These are phyloP conservation scores for Aeoliscus strigatus DNA, from an alignment of 2,797 vertebrate genomes.

Conservation along the genomic window DNA sequence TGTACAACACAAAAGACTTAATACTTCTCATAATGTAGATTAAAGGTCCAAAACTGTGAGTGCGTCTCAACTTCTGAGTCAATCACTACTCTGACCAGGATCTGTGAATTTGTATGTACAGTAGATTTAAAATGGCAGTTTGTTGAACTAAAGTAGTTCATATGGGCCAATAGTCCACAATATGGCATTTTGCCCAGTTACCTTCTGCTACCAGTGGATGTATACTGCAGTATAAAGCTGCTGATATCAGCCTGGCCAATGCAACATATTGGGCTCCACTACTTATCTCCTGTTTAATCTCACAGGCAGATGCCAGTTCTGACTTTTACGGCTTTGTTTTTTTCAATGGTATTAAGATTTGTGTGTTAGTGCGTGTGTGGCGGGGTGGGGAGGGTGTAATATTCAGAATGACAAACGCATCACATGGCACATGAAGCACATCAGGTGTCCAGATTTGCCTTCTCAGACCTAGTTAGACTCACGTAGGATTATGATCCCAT, in stretches of 20 bases:
- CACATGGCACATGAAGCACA: constrained; percentile 26
- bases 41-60: too few species aligned
- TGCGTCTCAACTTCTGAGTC: too few species aligned
- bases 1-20: too few species aligned
- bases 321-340: constrained; percentile 32
- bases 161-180: too few species aligned
- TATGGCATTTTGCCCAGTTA: background rate
- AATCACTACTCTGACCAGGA: too few species aligned
- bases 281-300: constrained; percentile 39
- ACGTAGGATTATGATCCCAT: too few species aligned
- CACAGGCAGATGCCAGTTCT: constrained; percentile 41
- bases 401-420: constrained; percentile 19
- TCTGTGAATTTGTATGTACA: too few species aligned
- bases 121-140: too few species aligned
- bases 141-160: too few species aligned
- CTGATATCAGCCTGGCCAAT: constrained; percentile 4
- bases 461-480: constrained; percentile 7
- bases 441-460: constrained; percentile 18
- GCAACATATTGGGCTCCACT: constrained; percentile 15
- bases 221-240: constrained; percentile 1
- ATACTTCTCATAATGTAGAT: too few species aligned
- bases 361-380: too few species aligned
- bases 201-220: background rate
- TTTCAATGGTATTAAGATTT: constrained; percentile 36
- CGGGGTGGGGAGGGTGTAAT: constrained; percentile 23